phyloP scores from a whole-genome alignment of 2,888 invertebrate genomes.

The Leucophenga maculata region DNA sequence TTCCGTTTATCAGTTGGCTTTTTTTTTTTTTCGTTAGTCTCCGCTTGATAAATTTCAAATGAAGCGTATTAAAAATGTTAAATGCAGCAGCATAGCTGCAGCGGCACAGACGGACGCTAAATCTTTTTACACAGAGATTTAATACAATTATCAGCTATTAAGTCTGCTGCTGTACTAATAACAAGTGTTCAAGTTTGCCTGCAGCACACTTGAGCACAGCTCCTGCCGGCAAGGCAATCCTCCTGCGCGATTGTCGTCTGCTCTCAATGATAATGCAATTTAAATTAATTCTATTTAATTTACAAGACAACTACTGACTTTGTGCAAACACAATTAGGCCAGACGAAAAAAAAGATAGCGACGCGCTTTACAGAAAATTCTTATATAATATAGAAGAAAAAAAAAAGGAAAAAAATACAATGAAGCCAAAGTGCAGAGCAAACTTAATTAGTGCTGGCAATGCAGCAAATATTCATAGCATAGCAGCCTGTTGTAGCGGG shows the following conservation, averaged over 20 bases:
- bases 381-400: too few species aligned
- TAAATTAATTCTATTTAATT: slow-evolving; percentile 22
- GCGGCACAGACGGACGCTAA: not conserved
- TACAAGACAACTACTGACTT: slow-evolving; percentile 13
- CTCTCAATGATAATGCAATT: slow-evolving; percentile 9
- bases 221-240: too few species aligned
- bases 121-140: not conserved
- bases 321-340: slow-evolving; percentile 23
- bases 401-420: too few species aligned
- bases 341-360: not conserved
- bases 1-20: slow-evolving; percentile 25
- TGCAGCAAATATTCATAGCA: not conserved
- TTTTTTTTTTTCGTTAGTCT: slow-evolving; percentile 29
- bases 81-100: not conserved
- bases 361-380: too few species aligned
- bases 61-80: too few species aligned
- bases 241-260: too few species aligned
- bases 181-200: not conserved
- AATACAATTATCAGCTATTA: slow-evolving; percentile 17
- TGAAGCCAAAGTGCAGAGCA: slow-evolving; percentile 5
- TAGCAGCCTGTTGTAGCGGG: not conserved
- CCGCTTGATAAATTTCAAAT: not conserved
- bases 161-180: not conserved
- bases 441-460: slow-evolving; percentile 11
- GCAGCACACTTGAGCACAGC: too few species aligned